Evolutionary conservation across 2,888 invertebrate genomes (phyloP).

Genomic region (Scrobipalpa costella): DNA sequence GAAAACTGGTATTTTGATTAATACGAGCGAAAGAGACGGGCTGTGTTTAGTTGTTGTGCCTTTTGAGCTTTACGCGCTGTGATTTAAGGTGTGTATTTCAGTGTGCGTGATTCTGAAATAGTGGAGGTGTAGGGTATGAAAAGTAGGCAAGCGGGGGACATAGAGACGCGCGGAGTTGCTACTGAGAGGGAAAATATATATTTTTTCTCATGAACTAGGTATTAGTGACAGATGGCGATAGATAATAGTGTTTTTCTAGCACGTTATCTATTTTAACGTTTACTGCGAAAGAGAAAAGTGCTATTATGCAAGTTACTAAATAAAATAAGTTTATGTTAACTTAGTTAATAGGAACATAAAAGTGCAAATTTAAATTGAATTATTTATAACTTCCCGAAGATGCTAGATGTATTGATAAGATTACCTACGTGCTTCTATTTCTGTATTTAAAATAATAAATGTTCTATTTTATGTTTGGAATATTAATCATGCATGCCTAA

Average conservation of each 20-base stretch:
- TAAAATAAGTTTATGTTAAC: no score
- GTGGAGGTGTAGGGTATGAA: constrained; percentile 79
- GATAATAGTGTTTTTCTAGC: no score
- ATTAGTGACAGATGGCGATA: no score
- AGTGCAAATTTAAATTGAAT: no score
- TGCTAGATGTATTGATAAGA: no score
- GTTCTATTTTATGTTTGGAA: background rate
- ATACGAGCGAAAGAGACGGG: constrained; percentile 78
- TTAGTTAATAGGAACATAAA: no score
- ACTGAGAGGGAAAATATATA: constrained; percentile 38
- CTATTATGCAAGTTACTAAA: no score
- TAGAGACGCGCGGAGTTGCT: constrained; percentile 61
- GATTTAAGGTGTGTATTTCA: constrained; percentile 58
- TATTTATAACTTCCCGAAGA: no score
- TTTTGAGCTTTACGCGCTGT: constrained; percentile 49
- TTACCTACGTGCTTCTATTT: no score
- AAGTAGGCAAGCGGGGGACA: constrained; percentile 77
- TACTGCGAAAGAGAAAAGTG: no score
- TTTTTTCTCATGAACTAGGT: no score
- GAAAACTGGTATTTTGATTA: constrained; percentile 79
- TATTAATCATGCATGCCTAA: background rate
- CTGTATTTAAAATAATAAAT: constrained; percentile 29
- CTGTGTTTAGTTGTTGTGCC: constrained; percentile 45
- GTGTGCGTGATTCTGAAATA: constrained; percentile 70
- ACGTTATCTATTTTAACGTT: no score